These are phyloP conservation scores for Gorilla gorilla DNA, from an alignment of 2,113 vertebrate genomes.

Conservation along the genomic window DNA sequence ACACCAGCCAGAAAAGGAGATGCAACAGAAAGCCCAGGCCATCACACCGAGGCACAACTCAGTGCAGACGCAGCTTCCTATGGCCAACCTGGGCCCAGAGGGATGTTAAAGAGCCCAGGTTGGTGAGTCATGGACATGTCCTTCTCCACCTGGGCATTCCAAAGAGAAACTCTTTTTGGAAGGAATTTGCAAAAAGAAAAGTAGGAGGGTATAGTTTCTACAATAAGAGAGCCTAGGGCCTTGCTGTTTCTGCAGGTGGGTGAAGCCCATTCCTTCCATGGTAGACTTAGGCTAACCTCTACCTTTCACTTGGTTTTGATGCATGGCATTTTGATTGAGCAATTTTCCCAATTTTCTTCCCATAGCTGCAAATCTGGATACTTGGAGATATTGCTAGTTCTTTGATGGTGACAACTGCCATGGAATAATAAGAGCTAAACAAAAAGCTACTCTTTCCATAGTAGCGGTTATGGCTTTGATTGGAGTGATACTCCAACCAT, in stretches of 20 bases:
- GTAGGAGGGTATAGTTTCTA: neutral
- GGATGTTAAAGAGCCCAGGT: neutral
- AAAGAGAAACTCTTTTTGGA: neutral
- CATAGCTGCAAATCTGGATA: neutral
- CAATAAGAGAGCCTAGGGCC: neutral
- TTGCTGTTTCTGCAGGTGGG: neutral
- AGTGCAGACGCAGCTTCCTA: neutral
- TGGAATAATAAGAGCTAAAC: neutral
- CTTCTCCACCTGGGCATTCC: neutral
- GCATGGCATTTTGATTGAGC: neutral
- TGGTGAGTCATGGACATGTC: accelerated
- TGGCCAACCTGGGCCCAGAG: neutral
- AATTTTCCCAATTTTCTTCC: neutral
- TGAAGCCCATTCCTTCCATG: neutral
- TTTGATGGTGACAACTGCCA: neutral
- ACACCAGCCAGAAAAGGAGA: no score
- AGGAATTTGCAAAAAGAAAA: no score
- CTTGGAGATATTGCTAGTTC: neutral
- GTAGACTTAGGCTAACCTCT: neutral
- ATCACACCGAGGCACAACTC: neutral
- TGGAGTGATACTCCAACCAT: neutral
- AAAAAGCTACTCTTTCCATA: neutral
- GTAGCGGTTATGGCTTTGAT: no score
- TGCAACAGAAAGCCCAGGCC: neutral
- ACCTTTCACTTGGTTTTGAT: neutral